Evolutionary conservation across 35 echinoderm and acorn worm genomes (phyloP).

Genomic region (Diadema setosum): DNA sequence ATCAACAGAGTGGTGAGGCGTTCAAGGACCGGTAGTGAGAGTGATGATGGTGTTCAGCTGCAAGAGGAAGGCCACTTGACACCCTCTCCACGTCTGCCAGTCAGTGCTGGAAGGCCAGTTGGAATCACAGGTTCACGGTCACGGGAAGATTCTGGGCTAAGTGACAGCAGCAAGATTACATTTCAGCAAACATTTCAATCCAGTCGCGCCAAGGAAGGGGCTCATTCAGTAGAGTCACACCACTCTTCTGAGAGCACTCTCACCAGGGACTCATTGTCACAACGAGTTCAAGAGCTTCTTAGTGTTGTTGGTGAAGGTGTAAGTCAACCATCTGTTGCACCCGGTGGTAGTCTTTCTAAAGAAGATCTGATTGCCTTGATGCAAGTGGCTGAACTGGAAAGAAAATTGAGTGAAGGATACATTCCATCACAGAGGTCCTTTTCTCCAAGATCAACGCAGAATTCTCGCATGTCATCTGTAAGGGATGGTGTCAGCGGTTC

Average conservation of each 20-base stretch:
- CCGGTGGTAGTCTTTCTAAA: background rate
- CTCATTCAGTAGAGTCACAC: background rate
- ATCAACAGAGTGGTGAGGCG: conserved; percentile 37
- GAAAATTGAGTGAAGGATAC: background rate
- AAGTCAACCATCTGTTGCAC: background rate
- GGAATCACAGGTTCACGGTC: background rate
- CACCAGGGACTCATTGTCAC: conserved; percentile 35
- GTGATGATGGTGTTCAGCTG: background rate
- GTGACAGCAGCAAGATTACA: background rate
- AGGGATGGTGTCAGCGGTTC: background rate
- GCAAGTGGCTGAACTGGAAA: background rate
- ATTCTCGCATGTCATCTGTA: background rate
- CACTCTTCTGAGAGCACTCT: background rate
- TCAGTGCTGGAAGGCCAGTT: background rate
- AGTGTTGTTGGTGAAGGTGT: background rate
- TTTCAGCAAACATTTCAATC: conserved; percentile 7
- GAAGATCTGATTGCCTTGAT: background rate
- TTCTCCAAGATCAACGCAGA: background rate
- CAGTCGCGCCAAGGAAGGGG: background rate
- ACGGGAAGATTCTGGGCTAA: background rate
- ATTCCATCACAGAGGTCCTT: background rate
- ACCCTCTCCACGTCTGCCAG: background rate
- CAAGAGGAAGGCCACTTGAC: background rate
- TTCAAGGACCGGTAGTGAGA: background rate
- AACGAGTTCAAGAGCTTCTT: conserved; percentile 42